A percentile compares a stretch with the other conserved stretches of the same genome.
phyloP scores from a whole-genome alignment of 2,888 invertebrate genomes.

The Dryococelus australis region DNA sequence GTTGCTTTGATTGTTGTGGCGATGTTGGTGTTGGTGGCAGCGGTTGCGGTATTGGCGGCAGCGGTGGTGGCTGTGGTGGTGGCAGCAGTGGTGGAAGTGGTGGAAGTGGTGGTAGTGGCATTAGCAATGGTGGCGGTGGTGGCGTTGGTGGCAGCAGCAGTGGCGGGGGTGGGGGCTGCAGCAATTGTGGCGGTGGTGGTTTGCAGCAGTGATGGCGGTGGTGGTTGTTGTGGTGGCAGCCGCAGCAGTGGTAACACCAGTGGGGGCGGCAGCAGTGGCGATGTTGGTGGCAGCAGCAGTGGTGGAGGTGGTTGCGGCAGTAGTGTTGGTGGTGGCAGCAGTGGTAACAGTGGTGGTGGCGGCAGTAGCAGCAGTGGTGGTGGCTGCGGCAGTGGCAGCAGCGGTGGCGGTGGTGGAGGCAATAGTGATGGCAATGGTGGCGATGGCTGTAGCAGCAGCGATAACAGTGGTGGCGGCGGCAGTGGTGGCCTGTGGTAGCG shows the following conservation, averaged over 20 bases:
- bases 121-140: not conserved
- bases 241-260: not conserved
- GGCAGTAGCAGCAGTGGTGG: conserved; percentile 2
- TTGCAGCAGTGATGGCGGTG: not conserved
- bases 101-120: conserved; percentile 17
- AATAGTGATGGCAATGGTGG: not conserved
- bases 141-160: not conserved
- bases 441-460: conserved; percentile 2
- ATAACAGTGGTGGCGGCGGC: conserved; percentile 18
- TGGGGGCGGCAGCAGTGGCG: not conserved
- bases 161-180: not conserved
- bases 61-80: conserved; percentile 18
- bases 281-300: not conserved
- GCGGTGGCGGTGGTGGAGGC: not conserved
- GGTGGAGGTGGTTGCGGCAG: not conserved
- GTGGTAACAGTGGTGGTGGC: not conserved
- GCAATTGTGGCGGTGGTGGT: conserved; percentile 4
- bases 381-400: not conserved
- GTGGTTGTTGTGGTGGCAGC: not conserved
- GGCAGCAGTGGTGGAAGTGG: not conserved
- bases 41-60: not conserved
- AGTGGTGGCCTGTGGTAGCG: conserved; percentile 21
- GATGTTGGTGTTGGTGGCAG: not conserved
- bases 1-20: not conserved
- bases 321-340: not conserved